These are phyloP conservation scores for Sarcophaga bullata DNA, from an alignment of 1,140 invertebrate species.

Conservation along the genomic window DNA sequence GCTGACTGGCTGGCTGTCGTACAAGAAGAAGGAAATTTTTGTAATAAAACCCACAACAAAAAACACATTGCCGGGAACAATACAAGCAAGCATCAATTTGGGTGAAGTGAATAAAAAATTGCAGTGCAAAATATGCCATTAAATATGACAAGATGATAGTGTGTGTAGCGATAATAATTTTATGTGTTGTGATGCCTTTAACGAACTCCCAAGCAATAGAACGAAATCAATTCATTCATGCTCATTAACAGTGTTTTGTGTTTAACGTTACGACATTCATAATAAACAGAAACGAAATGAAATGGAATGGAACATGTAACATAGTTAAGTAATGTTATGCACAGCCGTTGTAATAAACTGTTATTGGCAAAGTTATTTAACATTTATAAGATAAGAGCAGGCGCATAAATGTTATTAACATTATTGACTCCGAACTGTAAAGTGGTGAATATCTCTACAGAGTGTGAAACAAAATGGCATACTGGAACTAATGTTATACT, in stretches of 20 bases:
- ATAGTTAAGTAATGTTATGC: background rate
- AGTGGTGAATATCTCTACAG: background rate
- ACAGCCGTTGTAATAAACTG: background rate
- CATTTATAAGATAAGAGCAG: background rate
- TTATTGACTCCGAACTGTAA: background rate
- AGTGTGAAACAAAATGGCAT: background rate
- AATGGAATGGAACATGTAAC: constrained; percentile 6
- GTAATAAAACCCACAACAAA: no score
- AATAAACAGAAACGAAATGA: background rate
- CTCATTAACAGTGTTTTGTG: background rate
- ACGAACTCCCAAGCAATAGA: constrained; percentile 20
- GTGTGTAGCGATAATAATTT: constrained; percentile 24
- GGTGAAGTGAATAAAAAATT: background rate
- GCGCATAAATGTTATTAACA: background rate
- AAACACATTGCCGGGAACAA: no score
- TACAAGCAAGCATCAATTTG: no score
- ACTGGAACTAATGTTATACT: background rate
- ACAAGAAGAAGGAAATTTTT: no score
- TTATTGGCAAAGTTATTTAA: background rate
- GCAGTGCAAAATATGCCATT: constrained; percentile 35
- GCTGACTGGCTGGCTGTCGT: no score
- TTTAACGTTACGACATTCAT: background rate
- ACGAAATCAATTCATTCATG: background rate
- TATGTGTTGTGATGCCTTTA: constrained; percentile 17
- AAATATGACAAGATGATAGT: background rate